phyloP scores from a whole-genome alignment of 35 echinoderm and acorn worm species.

The Lytechinus variegatus region DNA sequence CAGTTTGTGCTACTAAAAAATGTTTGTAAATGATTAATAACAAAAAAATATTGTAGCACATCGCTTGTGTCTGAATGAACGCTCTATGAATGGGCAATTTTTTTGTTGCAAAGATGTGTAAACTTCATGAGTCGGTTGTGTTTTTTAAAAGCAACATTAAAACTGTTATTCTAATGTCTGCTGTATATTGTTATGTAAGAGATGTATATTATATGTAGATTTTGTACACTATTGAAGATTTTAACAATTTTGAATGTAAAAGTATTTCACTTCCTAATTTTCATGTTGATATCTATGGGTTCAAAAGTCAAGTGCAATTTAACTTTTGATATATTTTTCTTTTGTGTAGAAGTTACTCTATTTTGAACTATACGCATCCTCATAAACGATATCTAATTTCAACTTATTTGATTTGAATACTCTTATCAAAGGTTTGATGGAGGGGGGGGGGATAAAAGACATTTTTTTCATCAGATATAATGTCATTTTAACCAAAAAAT shows the following conservation, averaged over 20 bases:
- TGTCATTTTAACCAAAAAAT: too few relatives aligned
- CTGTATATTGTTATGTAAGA: background rate
- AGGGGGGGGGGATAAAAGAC: too few relatives aligned
- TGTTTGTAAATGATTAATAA: background rate
- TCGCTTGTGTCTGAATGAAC: background rate
- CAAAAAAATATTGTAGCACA: background rate
- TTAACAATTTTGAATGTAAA: background rate
- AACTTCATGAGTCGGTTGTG: background rate
- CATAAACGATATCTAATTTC: too few relatives aligned
- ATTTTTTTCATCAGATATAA: too few relatives aligned
- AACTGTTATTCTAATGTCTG: background rate
- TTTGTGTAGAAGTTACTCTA: too few relatives aligned
- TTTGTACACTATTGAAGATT: background rate
- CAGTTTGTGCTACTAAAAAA: conserved; percentile 12
- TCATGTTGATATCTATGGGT: too few relatives aligned
- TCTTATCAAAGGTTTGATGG: too few relatives aligned
- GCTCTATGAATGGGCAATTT: background rate
- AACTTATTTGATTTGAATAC: too few relatives aligned
- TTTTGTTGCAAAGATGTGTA: background rate
- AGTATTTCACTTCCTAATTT: too few relatives aligned
- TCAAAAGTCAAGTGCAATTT: too few relatives aligned
- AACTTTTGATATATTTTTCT: too few relatives aligned
- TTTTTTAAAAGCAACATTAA: conserved; percentile 12
- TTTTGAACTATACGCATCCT: too few relatives aligned
- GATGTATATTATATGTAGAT: background rate